Evolutionary conservation across 2,113 vertebrate genomes (phyloP).

Genomic region (Papio anubis): DNA sequence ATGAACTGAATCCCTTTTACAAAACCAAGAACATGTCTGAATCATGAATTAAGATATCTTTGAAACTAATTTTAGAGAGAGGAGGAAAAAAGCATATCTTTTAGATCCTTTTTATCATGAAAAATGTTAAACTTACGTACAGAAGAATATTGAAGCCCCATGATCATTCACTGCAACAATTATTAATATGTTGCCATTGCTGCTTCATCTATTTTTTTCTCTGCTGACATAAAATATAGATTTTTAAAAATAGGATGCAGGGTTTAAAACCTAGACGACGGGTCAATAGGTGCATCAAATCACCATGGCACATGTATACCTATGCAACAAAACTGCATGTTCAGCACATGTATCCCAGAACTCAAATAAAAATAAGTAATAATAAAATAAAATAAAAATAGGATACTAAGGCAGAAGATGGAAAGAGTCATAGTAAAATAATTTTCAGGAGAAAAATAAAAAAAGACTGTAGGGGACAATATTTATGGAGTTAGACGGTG

Average conservation of each 20-base stretch:
- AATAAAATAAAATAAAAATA: not conserved
- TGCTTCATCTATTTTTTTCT: not conserved
- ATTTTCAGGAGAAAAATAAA: constrained; percentile 24
- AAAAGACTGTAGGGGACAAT: not conserved
- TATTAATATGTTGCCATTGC: not conserved
- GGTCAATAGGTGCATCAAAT: too few species aligned
- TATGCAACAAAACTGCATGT: too few species aligned
- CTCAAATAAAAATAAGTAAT: too few species aligned
- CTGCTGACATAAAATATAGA: not conserved
- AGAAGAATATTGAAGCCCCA: not conserved
- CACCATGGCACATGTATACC: too few species aligned
- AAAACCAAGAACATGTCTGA: constrained; percentile 35
- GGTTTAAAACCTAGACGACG: too few species aligned
- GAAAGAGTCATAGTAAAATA: constrained; percentile 28
- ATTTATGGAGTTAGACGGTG: not conserved
- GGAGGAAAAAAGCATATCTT: not conserved
- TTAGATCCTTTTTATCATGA: constrained; percentile 15
- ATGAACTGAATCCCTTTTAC: not conserved
- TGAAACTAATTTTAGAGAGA: constrained; percentile 48
- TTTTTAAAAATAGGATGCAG: not conserved
- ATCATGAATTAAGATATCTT: constrained; percentile 12
- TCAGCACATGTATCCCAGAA: too few species aligned
- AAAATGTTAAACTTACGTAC: constrained; percentile 1
- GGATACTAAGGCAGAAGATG: not conserved
- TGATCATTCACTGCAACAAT: not conserved